Conservation (phyloP, 2,797 vertebrate genomes). For the Onychomys torridus region DNA sequence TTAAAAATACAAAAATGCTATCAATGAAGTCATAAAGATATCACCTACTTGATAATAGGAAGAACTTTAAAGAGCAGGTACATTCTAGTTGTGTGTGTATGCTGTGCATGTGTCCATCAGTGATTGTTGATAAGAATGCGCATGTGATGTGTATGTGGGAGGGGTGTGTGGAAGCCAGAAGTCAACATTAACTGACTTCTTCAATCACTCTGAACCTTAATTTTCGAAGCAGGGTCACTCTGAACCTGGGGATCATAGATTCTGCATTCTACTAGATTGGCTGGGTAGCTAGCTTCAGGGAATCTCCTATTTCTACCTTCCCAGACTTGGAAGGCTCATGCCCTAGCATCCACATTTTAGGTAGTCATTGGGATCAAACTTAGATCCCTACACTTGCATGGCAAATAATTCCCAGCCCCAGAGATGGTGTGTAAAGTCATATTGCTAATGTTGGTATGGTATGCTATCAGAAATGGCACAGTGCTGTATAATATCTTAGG, state of each 20-base stretch:
- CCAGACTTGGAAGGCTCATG: neutral
- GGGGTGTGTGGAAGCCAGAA: neutral
- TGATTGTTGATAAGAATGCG: neutral
- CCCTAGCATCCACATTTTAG: neutral
- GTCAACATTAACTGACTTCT: neutral
- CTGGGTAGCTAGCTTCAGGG: neutral
- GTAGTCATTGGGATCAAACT: neutral
- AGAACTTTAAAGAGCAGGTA: neutral
- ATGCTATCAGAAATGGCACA: neutral
- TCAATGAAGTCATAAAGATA: neutral
- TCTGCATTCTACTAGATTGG: neutral
- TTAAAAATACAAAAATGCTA: neutral
- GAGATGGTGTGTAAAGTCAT: neutral
- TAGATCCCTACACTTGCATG: neutral
- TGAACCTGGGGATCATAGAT: neutral
- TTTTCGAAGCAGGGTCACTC: neutral
- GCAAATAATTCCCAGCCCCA: too few species aligned
- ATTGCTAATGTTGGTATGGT: neutral
- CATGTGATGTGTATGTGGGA: neutral
- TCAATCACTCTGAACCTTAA: neutral
- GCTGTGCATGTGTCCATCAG: neutral
- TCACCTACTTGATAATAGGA: neutral
- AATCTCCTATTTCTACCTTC: neutral
- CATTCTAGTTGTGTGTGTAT: neutral
- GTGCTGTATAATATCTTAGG: neutral